Evolutionary conservation across 2,113 vertebrate genomes (phyloP).

Genomic region (Brienomyrus longianalis): DNA sequence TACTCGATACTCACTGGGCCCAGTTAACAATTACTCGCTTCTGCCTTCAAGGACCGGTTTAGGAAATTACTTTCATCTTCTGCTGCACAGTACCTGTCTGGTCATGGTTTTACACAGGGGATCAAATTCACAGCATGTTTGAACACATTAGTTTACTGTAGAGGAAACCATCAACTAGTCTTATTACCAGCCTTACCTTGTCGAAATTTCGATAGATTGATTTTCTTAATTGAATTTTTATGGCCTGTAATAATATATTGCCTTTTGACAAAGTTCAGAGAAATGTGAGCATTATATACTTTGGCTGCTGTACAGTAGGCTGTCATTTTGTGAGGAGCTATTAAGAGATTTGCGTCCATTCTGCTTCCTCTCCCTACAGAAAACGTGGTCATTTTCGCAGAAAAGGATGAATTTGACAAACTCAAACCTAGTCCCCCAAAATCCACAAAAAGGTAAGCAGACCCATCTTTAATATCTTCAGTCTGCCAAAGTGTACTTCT

Average conservation of each 20-base stretch:
- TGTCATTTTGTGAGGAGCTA: not conserved
- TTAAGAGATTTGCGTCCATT: not conserved
- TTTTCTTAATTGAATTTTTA: not conserved
- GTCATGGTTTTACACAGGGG: not conserved
- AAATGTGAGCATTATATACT: not conserved
- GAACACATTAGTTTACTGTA: not conserved
- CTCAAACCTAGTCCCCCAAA: conserved; percentile 80
- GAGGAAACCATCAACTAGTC: not conserved
- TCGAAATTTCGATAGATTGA: not conserved
- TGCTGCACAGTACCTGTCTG: not conserved
- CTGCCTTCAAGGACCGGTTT: not conserved
- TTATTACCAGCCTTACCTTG: not conserved
- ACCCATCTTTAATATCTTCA: not conserved
- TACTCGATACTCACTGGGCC: not conserved
- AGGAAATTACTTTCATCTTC: not conserved
- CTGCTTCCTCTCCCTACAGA: conserved; percentile 56
- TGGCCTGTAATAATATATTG: not conserved
- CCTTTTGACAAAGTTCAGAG: not conserved
- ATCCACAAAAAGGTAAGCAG: conserved; percentile 78
- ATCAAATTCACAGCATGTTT: not conserved
- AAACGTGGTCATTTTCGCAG: conserved; percentile 84
- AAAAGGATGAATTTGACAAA: conserved; percentile 95
- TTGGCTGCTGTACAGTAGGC: not conserved
- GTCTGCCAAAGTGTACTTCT: not conserved
- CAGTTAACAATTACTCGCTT: not conserved